Evolutionary conservation across 2,888 invertebrate species (phyloP), one percentile per base, ranked within the genome.

Genomic region (Oxytorus armatus): DNA sequence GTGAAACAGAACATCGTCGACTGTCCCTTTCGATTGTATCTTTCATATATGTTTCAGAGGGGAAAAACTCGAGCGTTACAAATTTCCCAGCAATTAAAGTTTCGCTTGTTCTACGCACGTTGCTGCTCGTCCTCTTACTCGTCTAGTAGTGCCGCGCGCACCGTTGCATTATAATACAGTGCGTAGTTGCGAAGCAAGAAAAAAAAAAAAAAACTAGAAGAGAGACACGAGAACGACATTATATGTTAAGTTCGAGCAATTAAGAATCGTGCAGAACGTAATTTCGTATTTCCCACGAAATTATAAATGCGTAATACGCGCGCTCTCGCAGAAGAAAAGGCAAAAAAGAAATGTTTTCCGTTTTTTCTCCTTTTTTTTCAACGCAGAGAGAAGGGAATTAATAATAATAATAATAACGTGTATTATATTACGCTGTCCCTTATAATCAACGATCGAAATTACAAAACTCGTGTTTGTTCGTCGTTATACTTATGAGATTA

Each of bases 211-310:
- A 44, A 65, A 66, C 21, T n/a, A 53, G 65, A 23, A 70, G 21
- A 72, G 57, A 55, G 44, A 72, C 81, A 70, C 39, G 59, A 57
- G 61, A 68, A 68, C 77, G 75, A 81, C 81, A 81, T 84, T 83
- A 78, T 83, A 82, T 82, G 84, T 66, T 81, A 83, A 81, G 79
- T 77, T 73, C 44, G 59, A 78, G 78, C 80, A 83, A 83, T 83
- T 83, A 83, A 78, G 66, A 18, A 75, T 77, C 61, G 55, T 70
- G 65, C 53, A 44, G 36, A 78, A 74, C 69, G 65, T 79, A 77
- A 85, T 85, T 84, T 77, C 76, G 61, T 63, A 69, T 85, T 87
- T 87, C 86, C 82, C 88, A 85, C 83, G 85, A 79, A 87, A 86
- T 86, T 87, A 85, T 84, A 83, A 82, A 77, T 65, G 72, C 69